Percentiles rank a stretch among this genome's conserved stretches.
Conservation (phyloP, 2,888 invertebrate species). For the Agrotis ipsilon region DNA sequence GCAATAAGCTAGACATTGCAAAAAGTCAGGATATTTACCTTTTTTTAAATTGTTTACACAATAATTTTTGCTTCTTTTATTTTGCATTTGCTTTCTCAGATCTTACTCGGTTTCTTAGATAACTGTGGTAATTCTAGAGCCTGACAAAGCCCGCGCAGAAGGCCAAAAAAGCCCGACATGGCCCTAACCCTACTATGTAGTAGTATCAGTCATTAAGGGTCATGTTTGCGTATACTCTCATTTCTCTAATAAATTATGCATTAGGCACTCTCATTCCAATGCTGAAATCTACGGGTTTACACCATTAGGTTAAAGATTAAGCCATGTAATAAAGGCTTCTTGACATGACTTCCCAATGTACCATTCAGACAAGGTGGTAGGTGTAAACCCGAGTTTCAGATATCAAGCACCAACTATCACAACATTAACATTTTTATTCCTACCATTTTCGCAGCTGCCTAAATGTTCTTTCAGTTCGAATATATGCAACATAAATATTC, state of each 20-base stretch:
- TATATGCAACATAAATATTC: slow-evolving; percentile 20
- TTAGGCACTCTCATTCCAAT: slow-evolving; percentile 28
- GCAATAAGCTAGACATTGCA: background rate
- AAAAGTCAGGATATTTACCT: background rate
- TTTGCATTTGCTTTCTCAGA: too few species aligned
- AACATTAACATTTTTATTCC: background rate
- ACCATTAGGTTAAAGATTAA: background rate
- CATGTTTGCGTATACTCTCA: slow-evolving; percentile 16
- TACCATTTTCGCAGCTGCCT: slow-evolving; percentile 22
- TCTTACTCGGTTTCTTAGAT: too few species aligned
- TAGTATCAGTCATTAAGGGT: background rate
- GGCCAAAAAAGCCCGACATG: background rate
- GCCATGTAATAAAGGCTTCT: background rate
- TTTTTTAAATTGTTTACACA: background rate
- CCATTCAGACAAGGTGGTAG: slow-evolving; percentile 15
- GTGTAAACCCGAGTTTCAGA: background rate
- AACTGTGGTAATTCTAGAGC: too few species aligned
- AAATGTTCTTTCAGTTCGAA: background rate
- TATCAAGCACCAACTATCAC: slow-evolving; percentile 39
- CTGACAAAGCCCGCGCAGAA: background rate
- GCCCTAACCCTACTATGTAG: background rate
- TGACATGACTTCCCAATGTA: slow-evolving; percentile 12
- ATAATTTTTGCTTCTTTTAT: too few species aligned
- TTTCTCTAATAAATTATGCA: slow-evolving; percentile 24
- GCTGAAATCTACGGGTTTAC: slow-evolving; percentile 1